These are phyloP conservation scores for cattle (Bos taurus) DNA, from an alignment of 2,113 vertebrate genomes.

Conservation along the genomic window DNA sequence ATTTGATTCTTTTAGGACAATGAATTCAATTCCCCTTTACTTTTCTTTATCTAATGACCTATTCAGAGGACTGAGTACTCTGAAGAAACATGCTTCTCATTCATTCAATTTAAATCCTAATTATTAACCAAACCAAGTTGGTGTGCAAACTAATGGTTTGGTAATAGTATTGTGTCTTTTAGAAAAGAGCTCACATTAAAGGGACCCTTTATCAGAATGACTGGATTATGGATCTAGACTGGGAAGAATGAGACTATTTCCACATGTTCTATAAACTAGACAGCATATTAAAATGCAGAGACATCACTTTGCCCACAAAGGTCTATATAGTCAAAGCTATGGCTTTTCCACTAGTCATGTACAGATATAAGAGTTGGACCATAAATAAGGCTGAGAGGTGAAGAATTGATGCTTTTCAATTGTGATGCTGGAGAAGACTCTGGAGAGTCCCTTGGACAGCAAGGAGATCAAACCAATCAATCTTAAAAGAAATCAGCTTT, in stretches of 20 bases:
- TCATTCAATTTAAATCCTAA: constrained; percentile 65
- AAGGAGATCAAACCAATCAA: background rate
- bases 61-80: background rate
- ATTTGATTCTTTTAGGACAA: background rate
- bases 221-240: constrained; percentile 16
- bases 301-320: background rate
- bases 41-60: background rate
- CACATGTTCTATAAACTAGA: background rate
- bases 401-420: background rate
- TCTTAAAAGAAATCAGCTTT: background rate
- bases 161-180: constrained; percentile 65
- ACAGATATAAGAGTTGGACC: background rate
- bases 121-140: constrained; percentile 68
- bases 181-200: background rate
- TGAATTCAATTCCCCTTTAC: background rate
- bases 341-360: background rate
- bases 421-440: background rate
- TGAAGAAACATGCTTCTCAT: constrained; percentile 47
- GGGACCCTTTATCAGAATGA: constrained; percentile 46
- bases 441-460: background rate
- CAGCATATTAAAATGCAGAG: background rate
- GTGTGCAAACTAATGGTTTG: constrained; percentile 58
- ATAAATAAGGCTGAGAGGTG: background rate
- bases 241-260: constrained; percentile 17
- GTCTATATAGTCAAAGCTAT: background rate